Base-by-base conservation (phyloP, 2,888 invertebrate species). In the Macrosoma leucophasiata region DNA sequence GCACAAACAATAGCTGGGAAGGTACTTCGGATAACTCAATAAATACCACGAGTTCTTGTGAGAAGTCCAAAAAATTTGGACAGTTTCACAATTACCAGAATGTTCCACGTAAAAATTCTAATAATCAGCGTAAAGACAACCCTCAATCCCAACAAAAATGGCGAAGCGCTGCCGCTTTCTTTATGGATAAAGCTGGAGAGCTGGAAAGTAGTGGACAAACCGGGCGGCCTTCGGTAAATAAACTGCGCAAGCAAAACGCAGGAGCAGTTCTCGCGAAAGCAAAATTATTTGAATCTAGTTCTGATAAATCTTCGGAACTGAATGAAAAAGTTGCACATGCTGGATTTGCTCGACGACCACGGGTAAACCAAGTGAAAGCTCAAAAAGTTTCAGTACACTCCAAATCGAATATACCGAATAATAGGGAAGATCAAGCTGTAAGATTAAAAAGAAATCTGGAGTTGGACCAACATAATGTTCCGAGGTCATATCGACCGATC, bases 201-300 rank as follows among this genome's bases (percentile, higher is more conserved):
- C 49, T 73, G 13, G 76, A 77, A n/a, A 65, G 58, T 8, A 62
- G 71, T 22, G 74, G 75, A 30, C 78, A 78, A 27, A 87, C 86
- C 13, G 89, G 90, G 1, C 84, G 93, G 36, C 90, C 90, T 0
- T 93, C 93, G 0, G 88, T 93, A 7, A 91, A 90, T 11, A 89
- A 89, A 51, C 59, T 93, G 15, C 81, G 92, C 13, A 84, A 87
- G 27, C 90, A 91, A 64, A 93, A 93, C 63, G 92, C 91, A 4
- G 94, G 93, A 4, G 92, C 92, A 79, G 93, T 94, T 1, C 72
- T 92, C 37, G 92, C 91, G 2, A 93, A 92, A 75, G 92, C 92
- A 0, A 90, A 89, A 60, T 73, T 93, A 13, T 94, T 93, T 55
- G 91, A 93, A 59, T 81, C 74, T 7, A 81, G 84, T 50, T 85